phyloP scores from a whole-genome alignment of 2,888 invertebrate genomes.

The Caradrina kadenii region DNA sequence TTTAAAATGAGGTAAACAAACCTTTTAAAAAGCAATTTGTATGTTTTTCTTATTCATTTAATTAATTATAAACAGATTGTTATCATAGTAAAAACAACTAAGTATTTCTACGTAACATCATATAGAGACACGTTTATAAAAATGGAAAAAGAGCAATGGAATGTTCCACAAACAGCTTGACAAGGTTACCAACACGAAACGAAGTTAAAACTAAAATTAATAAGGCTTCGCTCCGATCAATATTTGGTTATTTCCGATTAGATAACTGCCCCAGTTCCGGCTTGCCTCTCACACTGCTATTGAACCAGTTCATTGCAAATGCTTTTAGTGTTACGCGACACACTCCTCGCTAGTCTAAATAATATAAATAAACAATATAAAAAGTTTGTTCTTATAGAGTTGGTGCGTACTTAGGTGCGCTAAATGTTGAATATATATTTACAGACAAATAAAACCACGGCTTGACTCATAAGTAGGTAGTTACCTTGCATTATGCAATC shows the following conservation, averaged over 20 bases:
- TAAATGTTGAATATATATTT: slow-evolving; percentile 14
- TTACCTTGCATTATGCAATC: slow-evolving; percentile 1
- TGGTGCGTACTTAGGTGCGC: slow-evolving; percentile 12
- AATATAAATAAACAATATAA: slow-evolving; percentile 34
- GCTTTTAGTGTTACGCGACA: slow-evolving; percentile 52
- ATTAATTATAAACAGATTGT: background rate
- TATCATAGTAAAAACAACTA: background rate
- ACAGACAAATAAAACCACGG: background rate
- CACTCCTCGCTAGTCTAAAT: slow-evolving; percentile 34
- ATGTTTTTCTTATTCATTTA: background rate
- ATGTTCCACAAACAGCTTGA: slow-evolving; percentile 22
- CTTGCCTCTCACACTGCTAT: slow-evolving; percentile 63
- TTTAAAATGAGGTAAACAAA: too few species aligned
- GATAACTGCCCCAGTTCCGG: slow-evolving; percentile 72
- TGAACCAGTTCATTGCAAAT: slow-evolving; percentile 41
- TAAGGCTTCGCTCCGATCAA: slow-evolving; percentile 53
- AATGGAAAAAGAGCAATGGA: slow-evolving; percentile 12
- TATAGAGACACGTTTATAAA: background rate
- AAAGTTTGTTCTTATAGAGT: slow-evolving; percentile 8
- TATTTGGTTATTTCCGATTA: slow-evolving; percentile 68
- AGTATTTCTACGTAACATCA: background rate
- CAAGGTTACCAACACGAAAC: slow-evolving; percentile 10
- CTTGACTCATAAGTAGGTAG: background rate
- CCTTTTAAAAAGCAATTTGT: background rate
- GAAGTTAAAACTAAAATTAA: slow-evolving; percentile 35